A percentile compares a stretch with the other conserved stretches of the same genome.
Conservation (phyloP, 1,140 invertebrate genomes). For the Trialeurodes vaporariorum region DNA sequence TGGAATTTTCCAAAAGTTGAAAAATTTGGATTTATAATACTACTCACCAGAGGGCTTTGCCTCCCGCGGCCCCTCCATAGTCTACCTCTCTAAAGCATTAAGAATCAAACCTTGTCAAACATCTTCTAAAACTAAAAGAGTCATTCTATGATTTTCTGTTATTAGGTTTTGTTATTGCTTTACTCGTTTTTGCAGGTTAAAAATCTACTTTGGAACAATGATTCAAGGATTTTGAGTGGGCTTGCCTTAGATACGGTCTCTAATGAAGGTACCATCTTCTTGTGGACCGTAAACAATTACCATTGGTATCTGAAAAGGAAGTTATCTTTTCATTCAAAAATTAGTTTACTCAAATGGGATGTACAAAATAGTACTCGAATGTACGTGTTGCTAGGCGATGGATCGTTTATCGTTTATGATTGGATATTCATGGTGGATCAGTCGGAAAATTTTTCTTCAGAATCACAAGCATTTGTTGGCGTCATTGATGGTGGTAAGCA, state of each 20-base stretch:
- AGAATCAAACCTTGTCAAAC: too few species aligned
- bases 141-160: background rate
- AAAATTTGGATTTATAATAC: too few species aligned
- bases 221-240: slow-evolving; percentile 61
- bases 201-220: slow-evolving; percentile 59
- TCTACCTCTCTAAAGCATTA: too few species aligned
- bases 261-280: slow-evolving; percentile 41
- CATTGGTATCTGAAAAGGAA: slow-evolving; percentile 83
- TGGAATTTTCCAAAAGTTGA: too few species aligned
- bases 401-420: slow-evolving; percentile 43
- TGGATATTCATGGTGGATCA: slow-evolving; percentile 49
- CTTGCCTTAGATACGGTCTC: slow-evolving; percentile 36
- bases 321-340: slow-evolving; percentile 38
- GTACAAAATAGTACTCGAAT: slow-evolving; percentile 42
- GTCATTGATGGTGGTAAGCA: slow-evolving; percentile 61
- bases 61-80: too few species aligned
- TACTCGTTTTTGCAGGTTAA: slow-evolving; percentile 18
- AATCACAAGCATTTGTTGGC: slow-evolving; percentile 47
- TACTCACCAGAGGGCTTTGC: too few species aligned
- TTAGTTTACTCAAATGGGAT: slow-evolving; percentile 51
- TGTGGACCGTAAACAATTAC: slow-evolving; percentile 76
- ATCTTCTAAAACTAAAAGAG: too few species aligned
- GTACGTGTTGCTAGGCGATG: slow-evolving; percentile 43
- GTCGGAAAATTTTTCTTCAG: slow-evolving; percentile 37
- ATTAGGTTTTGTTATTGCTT: background rate